phyloP scores from a whole-genome alignment of 1,140 invertebrate genomes.

The Chlorops oryzae region DNA sequence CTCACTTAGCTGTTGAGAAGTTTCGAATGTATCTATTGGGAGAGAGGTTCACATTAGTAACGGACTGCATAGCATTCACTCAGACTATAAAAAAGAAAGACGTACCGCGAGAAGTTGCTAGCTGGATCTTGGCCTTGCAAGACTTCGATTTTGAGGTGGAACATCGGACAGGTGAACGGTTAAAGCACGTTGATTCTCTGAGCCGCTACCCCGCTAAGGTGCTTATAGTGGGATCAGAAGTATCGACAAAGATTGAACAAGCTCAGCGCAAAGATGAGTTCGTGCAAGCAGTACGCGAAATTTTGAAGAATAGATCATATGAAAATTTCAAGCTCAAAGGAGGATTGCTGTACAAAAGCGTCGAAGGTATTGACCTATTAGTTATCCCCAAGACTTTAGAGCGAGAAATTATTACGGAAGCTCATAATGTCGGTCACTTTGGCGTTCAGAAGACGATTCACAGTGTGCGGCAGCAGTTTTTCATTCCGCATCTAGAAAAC shows the following conservation, averaged over 20 bases:
- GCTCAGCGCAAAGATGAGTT: conserved; percentile 1
- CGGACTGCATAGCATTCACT: conserved; percentile 36
- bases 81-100: conserved; percentile 30
- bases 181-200: conserved; percentile 44
- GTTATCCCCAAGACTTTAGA: conserved; percentile 2
- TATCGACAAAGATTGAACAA: background rate
- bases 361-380: background rate
- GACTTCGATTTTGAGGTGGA: conserved; percentile 20
- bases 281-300: background rate
- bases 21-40: conserved; percentile 21
- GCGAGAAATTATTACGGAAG: conserved; percentile 2
- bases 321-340: background rate
- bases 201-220: conserved; percentile 39
- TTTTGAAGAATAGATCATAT: background rate
- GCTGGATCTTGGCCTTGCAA: conserved; percentile 19
- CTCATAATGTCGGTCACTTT: conserved; percentile 39
- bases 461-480: conserved; percentile 40
- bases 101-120: conserved; percentile 5
- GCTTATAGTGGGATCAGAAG: background rate
- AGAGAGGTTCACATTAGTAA: conserved; percentile 13
- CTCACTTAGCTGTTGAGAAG: conserved; percentile 21
- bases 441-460: conserved; percentile 39
- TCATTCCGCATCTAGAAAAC: conserved; percentile 30
- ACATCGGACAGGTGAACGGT: conserved; percentile 15
- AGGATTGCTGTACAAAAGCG: conserved; percentile 1